Evolutionary conservation across 2,888 invertebrate genomes (phyloP).

Genomic region (Blera fallax): DNA sequence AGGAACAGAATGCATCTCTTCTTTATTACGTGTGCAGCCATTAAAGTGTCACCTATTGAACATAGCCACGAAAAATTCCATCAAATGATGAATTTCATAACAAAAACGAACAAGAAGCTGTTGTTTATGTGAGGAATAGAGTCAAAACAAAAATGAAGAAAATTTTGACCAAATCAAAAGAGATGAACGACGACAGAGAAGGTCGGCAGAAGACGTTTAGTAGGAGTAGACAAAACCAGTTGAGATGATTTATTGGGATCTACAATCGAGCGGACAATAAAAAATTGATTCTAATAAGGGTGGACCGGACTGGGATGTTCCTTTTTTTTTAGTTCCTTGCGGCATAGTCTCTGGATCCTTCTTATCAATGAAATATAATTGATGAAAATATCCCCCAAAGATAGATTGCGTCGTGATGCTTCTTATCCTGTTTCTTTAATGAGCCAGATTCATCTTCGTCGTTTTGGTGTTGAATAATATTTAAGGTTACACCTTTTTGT

Average conservation of each 20-base stretch:
- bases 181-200: background rate
- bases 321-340: background rate
- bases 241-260: conserved; percentile 61
- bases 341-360: conserved; percentile 10
- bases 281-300: conserved; percentile 51
- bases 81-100: conserved; percentile 43
- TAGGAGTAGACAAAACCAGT: conserved; percentile 17
- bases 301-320: background rate
- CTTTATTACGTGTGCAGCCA: conserved; percentile 48
- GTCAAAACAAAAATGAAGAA: conserved; percentile 25
- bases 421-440: conserved; percentile 44
- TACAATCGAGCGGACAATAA: conserved; percentile 24
- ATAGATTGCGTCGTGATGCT: conserved; percentile 40
- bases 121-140: conserved; percentile 10
- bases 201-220: background rate
- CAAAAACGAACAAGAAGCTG: conserved; percentile 9
- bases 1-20: conserved; percentile 12
- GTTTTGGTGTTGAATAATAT: background rate
- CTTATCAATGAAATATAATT: conserved; percentile 37
- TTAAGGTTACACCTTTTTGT: background rate
- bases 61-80: conserved; percentile 21
- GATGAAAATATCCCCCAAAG: conserved; percentile 36
- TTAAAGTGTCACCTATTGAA: conserved; percentile 58
- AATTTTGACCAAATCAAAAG: conserved; percentile 10
- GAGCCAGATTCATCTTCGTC: conserved; percentile 46